phyloP scores from a whole-genome alignment of 2,797 vertebrate genomes.

The Ctenopoma multispine region DNA sequence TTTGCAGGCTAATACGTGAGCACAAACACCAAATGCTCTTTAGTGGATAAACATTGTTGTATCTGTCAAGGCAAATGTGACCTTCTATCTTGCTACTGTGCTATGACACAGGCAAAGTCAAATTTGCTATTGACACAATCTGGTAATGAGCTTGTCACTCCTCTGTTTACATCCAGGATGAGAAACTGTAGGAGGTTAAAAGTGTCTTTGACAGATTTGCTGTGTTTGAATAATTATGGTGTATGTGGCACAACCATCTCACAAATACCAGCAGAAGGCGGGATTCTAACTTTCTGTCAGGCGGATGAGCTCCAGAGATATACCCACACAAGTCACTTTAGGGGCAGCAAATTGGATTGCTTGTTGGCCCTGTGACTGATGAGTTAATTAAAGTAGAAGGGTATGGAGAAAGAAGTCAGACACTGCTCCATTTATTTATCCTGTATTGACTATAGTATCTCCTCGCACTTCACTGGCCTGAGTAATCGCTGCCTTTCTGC shows the following conservation, averaged over 20 bases:
- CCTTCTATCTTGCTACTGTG: slow-evolving; percentile 1
- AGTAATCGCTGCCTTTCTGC: slow-evolving; percentile 61
- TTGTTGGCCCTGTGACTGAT: slow-evolving; percentile 77
- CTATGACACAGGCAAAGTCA: slow-evolving; percentile 45
- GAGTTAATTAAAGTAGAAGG: slow-evolving; percentile 80
- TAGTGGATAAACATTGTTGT: slow-evolving; percentile 30
- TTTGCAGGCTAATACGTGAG: slow-evolving; percentile 33
- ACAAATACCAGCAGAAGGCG: slow-evolving; percentile 29
- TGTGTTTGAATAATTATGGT: slow-evolving; percentile 49
- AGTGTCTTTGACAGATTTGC: slow-evolving; percentile 45
- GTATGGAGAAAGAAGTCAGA: slow-evolving; percentile 65
- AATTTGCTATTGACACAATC: slow-evolving; percentile 57
- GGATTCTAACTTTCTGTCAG: slow-evolving; percentile 61
- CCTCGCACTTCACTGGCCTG: slow-evolving; percentile 62
- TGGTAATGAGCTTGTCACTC: slow-evolving; percentile 68
- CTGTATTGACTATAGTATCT: slow-evolving; percentile 71
- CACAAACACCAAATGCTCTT: slow-evolving; percentile 20
- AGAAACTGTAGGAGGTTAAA: slow-evolving; percentile 43
- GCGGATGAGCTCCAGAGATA: slow-evolving; percentile 55
- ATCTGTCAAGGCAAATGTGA: slow-evolving; percentile 35
- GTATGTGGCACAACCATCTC: slow-evolving; percentile 2
- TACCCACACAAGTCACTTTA: slow-evolving; percentile 65
- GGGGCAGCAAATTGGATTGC: slow-evolving; percentile 72
- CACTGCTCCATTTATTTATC: slow-evolving; percentile 74
- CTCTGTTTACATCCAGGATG: slow-evolving; percentile 58